phyloP scores from a whole-genome alignment of 2,113 vertebrate species.

The Sinocyclocheilus anophthalmus region DNA sequence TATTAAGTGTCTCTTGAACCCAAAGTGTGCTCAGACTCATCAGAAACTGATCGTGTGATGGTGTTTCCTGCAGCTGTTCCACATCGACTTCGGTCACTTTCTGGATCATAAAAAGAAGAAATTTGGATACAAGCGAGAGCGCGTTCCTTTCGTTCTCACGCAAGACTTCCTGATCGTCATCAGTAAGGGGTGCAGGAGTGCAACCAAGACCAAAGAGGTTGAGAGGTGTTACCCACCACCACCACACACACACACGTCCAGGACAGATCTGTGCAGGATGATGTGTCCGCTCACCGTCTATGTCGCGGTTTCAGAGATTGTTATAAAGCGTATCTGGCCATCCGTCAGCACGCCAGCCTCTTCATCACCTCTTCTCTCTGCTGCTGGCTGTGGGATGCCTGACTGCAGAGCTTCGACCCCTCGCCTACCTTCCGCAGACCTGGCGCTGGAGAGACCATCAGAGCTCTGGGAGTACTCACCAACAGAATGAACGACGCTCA shows the following conservation, averaged over 20 bases:
- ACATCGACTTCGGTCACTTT: slow-evolving; percentile 81
- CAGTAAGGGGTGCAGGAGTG: slow-evolving; percentile 80
- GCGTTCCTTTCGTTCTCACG: slow-evolving; percentile 79
- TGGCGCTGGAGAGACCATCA: slow-evolving; percentile 73
- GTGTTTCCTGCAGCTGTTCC: slow-evolving; percentile 70
- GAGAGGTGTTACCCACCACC: no score
- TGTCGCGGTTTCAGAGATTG: slow-evolving; percentile 71
- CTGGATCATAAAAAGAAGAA: slow-evolving; percentile 82
- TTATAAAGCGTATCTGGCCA: slow-evolving; percentile 72
- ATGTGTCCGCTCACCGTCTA: background rate
- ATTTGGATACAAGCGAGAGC: slow-evolving; percentile 80
- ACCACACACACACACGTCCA: background rate
- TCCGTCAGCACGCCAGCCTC: slow-evolving; percentile 70
- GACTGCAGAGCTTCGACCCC: slow-evolving; percentile 73
- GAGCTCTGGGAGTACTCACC: slow-evolving; percentile 79
- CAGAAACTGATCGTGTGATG: background rate
- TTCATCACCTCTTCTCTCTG: slow-evolving; percentile 74
- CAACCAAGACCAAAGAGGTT: slow-evolving; percentile 81
- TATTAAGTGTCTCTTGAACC: background rate
- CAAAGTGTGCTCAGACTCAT: background rate
- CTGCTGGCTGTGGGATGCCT: slow-evolving; percentile 69
- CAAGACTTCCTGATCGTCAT: slow-evolving; percentile 83
- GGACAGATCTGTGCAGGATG: background rate
- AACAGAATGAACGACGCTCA: slow-evolving; percentile 83
- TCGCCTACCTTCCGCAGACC: slow-evolving; percentile 72